phyloP scores from a whole-genome alignment of 2,113 vertebrate genomes.

The Anolis carolinensis region DNA sequence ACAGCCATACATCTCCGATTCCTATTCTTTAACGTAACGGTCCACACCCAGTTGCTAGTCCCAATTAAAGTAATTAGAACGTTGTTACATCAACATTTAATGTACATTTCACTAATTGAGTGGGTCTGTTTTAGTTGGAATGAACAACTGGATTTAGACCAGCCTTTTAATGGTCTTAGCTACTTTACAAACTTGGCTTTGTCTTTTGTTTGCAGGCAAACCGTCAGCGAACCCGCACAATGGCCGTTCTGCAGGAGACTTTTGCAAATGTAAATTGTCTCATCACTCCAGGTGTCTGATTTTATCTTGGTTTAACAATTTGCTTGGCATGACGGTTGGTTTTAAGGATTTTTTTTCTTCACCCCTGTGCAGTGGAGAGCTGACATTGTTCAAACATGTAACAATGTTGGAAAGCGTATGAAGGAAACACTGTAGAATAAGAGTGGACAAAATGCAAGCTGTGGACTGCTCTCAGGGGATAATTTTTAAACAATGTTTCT shows the following conservation, averaged over 20 bases:
- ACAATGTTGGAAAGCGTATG: neutral
- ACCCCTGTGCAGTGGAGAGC: neutral
- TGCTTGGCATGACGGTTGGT: neutral
- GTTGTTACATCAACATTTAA: too few relatives aligned
- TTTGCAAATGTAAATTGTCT: slow-evolving; percentile 68
- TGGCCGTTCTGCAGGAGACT: slow-evolving; percentile 61
- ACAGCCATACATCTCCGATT: neutral
- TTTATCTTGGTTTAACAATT: neutral
- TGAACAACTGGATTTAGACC: neutral
- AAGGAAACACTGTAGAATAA: neutral
- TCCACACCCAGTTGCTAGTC: too few relatives aligned
- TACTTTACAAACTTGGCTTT: neutral
- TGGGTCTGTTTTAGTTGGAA: too few relatives aligned
- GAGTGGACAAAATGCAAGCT: too few relatives aligned
- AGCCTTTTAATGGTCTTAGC: neutral
- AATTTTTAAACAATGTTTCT: neutral
- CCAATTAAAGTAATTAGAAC: too few relatives aligned
- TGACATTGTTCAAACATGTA: too few relatives aligned
- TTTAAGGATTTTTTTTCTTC: neutral
- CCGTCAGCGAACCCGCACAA: slow-evolving; percentile 69
- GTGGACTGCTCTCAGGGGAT: too few relatives aligned
- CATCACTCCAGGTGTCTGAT: slow-evolving; percentile 69
- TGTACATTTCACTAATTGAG: too few relatives aligned
- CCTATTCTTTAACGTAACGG: neutral
- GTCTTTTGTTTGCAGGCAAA: slow-evolving; percentile 66